A percentile compares a stretch with the other conserved stretches of the same genome.
phyloP scores from a whole-genome alignment of 1,140 invertebrate species.

The Drosophila sucinea region DNA sequence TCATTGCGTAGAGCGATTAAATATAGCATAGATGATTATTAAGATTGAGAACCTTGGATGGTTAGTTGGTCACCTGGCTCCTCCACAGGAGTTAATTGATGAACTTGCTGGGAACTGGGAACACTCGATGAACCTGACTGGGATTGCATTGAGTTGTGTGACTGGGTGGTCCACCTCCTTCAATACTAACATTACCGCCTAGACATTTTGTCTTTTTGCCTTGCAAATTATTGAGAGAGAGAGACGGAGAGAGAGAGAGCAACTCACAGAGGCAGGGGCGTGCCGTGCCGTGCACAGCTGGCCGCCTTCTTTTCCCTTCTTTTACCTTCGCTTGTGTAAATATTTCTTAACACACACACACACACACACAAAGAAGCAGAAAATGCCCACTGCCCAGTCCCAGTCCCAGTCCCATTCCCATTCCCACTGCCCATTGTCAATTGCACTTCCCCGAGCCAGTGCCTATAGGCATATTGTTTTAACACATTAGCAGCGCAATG shows the following conservation, averaged over 20 bases:
- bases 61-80: constrained; percentile 31
- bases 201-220: constrained; percentile 69
- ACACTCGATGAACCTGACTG: constrained; percentile 17
- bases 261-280: constrained; percentile 56
- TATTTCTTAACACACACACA: constrained; percentile 68
- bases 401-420: not conserved
- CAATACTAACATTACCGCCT: constrained; percentile 22
- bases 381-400: constrained; percentile 5
- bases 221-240: constrained; percentile 60
- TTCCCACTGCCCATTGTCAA: not conserved
- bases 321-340: constrained; percentile 65
- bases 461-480: constrained; percentile 76
- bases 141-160: not conserved
- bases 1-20: too few species aligned
- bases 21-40: too few species aligned
- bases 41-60: too few species aligned
- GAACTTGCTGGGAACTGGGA: constrained; percentile 6
- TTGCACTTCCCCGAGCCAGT: constrained; percentile 1
- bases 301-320: constrained; percentile 29
- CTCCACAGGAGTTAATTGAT: constrained; percentile 74
- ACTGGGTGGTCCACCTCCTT: constrained; percentile 68
- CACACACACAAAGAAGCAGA: constrained; percentile 45
- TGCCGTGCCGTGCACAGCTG: constrained; percentile 63
- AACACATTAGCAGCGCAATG: constrained; percentile 83
- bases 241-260: constrained; percentile 38